Conservation (phyloP, 2,113 vertebrate genomes). For the Sylvietta virens region DNA sequence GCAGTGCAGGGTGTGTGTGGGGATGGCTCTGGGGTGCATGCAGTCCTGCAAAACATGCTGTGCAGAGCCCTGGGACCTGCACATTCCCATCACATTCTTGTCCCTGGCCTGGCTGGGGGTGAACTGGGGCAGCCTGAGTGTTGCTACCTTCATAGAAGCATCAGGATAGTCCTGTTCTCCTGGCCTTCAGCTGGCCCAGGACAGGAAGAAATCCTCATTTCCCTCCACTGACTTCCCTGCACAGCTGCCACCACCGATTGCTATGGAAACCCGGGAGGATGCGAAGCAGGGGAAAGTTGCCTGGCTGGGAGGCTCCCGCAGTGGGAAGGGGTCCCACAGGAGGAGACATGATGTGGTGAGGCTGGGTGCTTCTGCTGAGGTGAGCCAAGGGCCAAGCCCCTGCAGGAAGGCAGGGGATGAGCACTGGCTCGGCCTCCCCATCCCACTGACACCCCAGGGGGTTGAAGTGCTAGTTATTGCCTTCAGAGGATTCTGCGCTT, state of each 20-base stretch:
- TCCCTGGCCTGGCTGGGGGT: not conserved
- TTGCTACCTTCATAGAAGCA: not conserved
- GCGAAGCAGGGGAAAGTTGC: not conserved
- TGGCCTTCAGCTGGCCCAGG: not conserved
- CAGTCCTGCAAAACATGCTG: not conserved
- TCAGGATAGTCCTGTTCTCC: not conserved
- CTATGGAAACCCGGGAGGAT: conserved; percentile 35
- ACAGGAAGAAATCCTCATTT: not conserved
- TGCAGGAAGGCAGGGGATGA: not conserved
- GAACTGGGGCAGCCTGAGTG: not conserved
- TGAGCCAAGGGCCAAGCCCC: not conserved
- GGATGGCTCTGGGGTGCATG: not conserved
- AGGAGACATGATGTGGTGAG: not conserved
- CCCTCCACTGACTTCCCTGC: not conserved
- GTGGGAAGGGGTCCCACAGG: not conserved
- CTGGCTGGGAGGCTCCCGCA: not conserved
- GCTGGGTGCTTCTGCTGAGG: not conserved
- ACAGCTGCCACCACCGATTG: not conserved
- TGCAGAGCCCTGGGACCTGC: not conserved
- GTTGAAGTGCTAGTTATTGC: not conserved
- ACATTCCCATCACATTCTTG: not conserved
- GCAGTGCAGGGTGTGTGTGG: fast-evolving
- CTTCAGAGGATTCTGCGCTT: not conserved
- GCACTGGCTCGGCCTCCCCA: fast-evolving
- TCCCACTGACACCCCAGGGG: fast-evolving